Percentiles rank a stretch among this genome's conserved stretches.
Evolutionary conservation across 2,797 vertebrate genomes (phyloP).

Genomic region (Sebastes minor): DNA sequence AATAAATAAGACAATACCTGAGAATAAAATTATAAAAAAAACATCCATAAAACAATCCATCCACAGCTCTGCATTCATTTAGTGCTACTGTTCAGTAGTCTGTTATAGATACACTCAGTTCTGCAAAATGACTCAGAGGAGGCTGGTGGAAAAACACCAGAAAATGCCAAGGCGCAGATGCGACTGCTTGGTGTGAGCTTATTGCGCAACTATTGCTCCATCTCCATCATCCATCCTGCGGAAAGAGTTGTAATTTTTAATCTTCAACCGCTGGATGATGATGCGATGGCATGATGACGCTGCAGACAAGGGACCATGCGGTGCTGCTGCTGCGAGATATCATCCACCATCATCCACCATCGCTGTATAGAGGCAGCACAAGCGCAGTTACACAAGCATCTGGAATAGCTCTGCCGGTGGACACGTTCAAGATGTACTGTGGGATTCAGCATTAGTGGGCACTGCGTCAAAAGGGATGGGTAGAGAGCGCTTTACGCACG

Average conservation of each 20-base stretch:
- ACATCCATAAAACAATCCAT: no score
- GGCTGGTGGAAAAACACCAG: slow-evolving; percentile 30
- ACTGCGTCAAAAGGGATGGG: slow-evolving; percentile 77
- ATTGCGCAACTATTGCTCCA: slow-evolving; percentile 63
- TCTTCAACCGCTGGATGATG: slow-evolving; percentile 1
- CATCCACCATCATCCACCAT: no score
- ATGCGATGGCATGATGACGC: slow-evolving; percentile 51
- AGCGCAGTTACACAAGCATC: slow-evolving; percentile 37
- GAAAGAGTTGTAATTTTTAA: slow-evolving; percentile 53
- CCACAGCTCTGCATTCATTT: no score
- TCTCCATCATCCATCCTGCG: slow-evolving; percentile 41
- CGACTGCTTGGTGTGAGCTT: slow-evolving; percentile 2
- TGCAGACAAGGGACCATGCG: slow-evolving; percentile 27
- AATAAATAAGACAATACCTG: no score
- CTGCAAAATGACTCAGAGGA: slow-evolving; percentile 14
- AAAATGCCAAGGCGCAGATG: slow-evolving; percentile 31
- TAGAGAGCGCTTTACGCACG: slow-evolving; percentile 56
- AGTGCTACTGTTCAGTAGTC: no score
- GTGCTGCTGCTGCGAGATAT: background rate
- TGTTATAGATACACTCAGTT: background rate
- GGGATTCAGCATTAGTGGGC: slow-evolving; percentile 31
- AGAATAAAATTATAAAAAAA: no score
- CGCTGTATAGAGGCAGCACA: slow-evolving; percentile 2
- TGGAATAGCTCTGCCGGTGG: background rate
- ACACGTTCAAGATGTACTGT: background rate